These are phyloP conservation scores for Helostoma temminkii DNA, from an alignment of 2,797 vertebrate genomes.

Conservation along the genomic window DNA sequence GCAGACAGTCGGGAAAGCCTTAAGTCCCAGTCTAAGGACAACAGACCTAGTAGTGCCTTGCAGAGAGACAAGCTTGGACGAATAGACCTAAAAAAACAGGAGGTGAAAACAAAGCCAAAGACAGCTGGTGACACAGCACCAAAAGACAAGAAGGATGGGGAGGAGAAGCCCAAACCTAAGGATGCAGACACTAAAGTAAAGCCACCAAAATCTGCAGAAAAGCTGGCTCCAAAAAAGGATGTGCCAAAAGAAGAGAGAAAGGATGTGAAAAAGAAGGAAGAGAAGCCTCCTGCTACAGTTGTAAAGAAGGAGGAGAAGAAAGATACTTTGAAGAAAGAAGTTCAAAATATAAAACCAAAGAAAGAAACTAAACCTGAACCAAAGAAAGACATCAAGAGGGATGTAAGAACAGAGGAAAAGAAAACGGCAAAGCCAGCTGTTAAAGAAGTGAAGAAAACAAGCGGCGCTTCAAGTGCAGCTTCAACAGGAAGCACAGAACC, in stretches of 20 bases:
- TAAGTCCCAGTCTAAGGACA: conserved; percentile 79
- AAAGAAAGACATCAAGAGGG: conserved; percentile 85
- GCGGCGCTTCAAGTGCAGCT: conserved; percentile 27
- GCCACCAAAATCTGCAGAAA: conserved; percentile 77
- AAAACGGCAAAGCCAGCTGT: conserved; percentile 58
- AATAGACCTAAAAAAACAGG: conserved; percentile 76
- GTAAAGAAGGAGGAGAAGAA: conserved; percentile 75
- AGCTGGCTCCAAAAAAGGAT: conserved; percentile 79
- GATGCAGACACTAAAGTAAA: conserved; percentile 69
- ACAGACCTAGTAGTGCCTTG: conserved; percentile 64
- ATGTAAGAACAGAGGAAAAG: conserved; percentile 78
- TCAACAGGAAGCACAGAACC: conserved; percentile 50
- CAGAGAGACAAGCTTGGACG: conserved; percentile 75
- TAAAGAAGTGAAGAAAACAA: conserved; percentile 76
- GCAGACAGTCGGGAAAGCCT: conserved; percentile 91
- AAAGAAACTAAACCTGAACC: conserved; percentile 77
- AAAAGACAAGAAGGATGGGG: conserved; percentile 76
- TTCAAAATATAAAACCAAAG: conserved; percentile 72
- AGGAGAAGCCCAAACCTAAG: conserved; percentile 77
- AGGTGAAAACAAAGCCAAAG: conserved; percentile 75
- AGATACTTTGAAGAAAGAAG: conserved; percentile 77
- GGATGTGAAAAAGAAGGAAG: conserved; percentile 81
- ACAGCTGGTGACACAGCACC: conserved; percentile 18
- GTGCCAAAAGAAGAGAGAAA: conserved; percentile 74
- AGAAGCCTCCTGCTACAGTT: conserved; percentile 51